These are phyloP conservation scores for Cygnus buccinator DNA, from an alignment of 2,113 vertebrate species.

Conservation along the genomic window DNA sequence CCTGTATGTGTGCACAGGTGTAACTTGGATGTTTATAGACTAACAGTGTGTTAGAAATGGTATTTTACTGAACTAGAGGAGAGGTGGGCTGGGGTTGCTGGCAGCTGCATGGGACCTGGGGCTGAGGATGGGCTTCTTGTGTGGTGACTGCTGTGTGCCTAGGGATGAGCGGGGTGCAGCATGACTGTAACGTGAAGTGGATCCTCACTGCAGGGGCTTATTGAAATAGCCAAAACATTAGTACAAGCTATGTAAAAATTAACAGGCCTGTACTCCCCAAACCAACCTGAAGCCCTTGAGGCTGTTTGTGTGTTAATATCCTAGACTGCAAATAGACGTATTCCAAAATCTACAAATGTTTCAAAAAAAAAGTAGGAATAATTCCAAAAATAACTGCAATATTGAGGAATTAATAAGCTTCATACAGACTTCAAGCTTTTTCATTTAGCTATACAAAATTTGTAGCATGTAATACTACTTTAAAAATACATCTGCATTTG, in stretches of 20 bases:
- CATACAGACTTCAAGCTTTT: not conserved
- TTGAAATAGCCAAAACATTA: not conserved
- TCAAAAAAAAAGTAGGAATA: not conserved
- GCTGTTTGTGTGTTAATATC: not conserved
- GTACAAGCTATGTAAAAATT: not conserved
- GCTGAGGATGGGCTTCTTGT: too few species aligned
- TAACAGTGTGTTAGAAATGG: not conserved
- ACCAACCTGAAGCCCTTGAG: not conserved
- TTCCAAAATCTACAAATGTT: not conserved
- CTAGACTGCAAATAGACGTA: not conserved
- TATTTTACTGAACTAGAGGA: not conserved
- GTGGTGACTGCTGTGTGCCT: too few species aligned
- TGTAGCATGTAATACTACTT: not conserved
- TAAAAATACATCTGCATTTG: not conserved
- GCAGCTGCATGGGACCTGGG: accelerated
- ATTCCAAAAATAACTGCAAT: not conserved
- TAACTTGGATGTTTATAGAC: not conserved
- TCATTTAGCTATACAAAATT: not conserved
- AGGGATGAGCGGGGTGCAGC: too few species aligned
- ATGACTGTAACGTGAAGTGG: too few species aligned
- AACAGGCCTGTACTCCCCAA: not conserved
- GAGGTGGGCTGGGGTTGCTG: not conserved
- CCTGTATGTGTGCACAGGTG: not conserved
- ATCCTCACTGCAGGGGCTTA: too few species aligned
- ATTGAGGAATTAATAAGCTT: not conserved